These are phyloP conservation scores for Halictus ligatus DNA, from an alignment of 2,888 invertebrate species.

Conservation along the genomic window DNA sequence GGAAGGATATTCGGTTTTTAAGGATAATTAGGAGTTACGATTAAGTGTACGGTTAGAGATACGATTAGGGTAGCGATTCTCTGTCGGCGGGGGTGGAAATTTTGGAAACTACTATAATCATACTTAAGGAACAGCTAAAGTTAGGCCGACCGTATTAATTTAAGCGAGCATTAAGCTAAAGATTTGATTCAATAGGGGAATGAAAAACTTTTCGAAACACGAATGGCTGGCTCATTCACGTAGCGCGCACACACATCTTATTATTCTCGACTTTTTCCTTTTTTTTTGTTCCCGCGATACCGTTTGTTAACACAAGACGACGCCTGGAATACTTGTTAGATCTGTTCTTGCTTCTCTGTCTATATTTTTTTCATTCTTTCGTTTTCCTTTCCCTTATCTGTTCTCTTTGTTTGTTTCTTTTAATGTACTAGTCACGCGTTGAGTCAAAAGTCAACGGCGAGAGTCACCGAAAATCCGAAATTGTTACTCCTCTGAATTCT, in stretches of 20 bases:
- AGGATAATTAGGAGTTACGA: constrained; percentile 1
- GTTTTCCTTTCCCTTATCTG: not conserved
- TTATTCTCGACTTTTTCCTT: not conserved
- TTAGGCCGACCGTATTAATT: constrained; percentile 18
- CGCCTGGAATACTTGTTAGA: constrained; percentile 30
- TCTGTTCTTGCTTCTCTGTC: constrained; percentile 30
- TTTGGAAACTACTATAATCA: constrained; percentile 1
- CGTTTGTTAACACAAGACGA: not conserved
- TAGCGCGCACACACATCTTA: not conserved
- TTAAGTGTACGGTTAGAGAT: constrained; percentile 24
- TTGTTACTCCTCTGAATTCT: constrained; percentile 7
- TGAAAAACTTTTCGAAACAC: constrained; percentile 22
- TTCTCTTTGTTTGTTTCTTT: not conserved
- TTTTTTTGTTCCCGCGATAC: constrained; percentile 3
- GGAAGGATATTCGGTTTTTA: not conserved
- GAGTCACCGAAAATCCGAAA: not conserved
- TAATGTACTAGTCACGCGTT: constrained; percentile 68
- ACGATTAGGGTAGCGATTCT: not conserved
- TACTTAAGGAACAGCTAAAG: constrained; percentile 7
- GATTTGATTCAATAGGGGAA: constrained; percentile 20
- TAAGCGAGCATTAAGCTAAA: constrained; percentile 26
- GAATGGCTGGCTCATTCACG: constrained; percentile 56
- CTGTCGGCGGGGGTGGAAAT: constrained; percentile 6
- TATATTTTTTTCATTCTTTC: not conserved
- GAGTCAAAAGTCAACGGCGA: constrained; percentile 13